Evolutionary conservation across 2,113 vertebrate species (phyloP).

Genomic region (Catharus fuscescens): DNA sequence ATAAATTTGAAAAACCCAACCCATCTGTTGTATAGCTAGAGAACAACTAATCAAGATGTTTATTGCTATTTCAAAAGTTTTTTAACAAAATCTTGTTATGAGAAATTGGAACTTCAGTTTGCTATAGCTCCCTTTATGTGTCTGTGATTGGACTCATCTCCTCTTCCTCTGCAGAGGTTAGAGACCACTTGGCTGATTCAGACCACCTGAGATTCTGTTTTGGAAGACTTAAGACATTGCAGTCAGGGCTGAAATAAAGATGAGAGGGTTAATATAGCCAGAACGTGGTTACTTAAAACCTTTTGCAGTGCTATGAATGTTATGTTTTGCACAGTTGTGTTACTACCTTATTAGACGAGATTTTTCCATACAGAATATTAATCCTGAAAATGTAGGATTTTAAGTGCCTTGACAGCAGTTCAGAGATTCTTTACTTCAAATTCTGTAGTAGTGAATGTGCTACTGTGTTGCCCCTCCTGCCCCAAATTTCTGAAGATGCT

Average conservation of each 20-base stretch:
- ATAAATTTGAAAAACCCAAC: accelerated
- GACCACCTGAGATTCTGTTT: not conserved
- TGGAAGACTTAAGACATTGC: not conserved
- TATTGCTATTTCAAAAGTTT: not conserved
- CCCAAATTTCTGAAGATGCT: not conserved
- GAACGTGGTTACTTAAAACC: not conserved
- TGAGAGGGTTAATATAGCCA: not conserved
- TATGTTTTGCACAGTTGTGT: not conserved
- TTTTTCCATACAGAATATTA: not conserved
- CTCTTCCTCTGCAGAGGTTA: not conserved
- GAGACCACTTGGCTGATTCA: not conserved
- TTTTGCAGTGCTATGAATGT: not conserved
- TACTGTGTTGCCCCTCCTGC: not conserved
- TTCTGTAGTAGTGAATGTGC: not conserved
- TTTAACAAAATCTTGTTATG: not conserved
- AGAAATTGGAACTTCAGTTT: not conserved
- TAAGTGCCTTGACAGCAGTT: not conserved
- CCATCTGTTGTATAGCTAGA: not conserved
- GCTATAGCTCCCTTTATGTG: not conserved
- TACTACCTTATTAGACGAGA: not conserved
- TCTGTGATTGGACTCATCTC: not conserved
- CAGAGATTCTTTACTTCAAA: not conserved
- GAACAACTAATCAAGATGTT: not conserved
- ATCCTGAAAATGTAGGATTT: not conserved
- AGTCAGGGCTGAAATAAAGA: not conserved